Percentiles rank a stretch among this genome's conserved stretches.
Evolutionary conservation across 1,140 invertebrate species (phyloP).

Genomic region (Phymastichus coffea): DNA sequence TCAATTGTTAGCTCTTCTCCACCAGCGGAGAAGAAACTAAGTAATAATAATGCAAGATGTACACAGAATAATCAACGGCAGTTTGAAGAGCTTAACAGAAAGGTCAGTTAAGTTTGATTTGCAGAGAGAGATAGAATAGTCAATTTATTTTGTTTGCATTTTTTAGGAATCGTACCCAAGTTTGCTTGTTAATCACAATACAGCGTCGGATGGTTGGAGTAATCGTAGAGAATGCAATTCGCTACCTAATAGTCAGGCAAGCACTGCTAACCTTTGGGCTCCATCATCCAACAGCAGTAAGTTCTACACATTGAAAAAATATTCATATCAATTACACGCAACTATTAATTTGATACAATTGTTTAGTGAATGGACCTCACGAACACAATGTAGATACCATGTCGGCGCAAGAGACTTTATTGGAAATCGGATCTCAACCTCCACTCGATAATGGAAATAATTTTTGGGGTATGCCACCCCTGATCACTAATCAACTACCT

Average conservation of each 20-base stretch:
- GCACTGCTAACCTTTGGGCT: slow-evolving; percentile 44
- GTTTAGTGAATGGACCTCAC: slow-evolving; percentile 30
- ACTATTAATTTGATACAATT: too few relatives aligned
- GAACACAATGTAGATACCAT: slow-evolving; percentile 41
- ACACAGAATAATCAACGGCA: slow-evolving; percentile 43
- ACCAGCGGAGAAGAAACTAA: slow-evolving; percentile 42
- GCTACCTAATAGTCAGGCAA: slow-evolving; percentile 40
- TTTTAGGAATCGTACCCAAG: slow-evolving; percentile 19
- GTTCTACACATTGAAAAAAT: too few relatives aligned
- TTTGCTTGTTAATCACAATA: slow-evolving; percentile 44
- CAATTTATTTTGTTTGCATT: background rate
- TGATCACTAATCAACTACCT: slow-evolving; percentile 34
- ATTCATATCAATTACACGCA: too few relatives aligned
- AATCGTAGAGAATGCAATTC: slow-evolving; percentile 44
- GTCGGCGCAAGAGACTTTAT: slow-evolving; percentile 42
- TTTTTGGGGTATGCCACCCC: slow-evolving; percentile 41
- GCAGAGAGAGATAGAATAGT: slow-evolving; percentile 8
- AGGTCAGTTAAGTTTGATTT: slow-evolving; percentile 36
- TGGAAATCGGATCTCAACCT: slow-evolving; percentile 43
- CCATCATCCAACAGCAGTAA: slow-evolving; percentile 35
- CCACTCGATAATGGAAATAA: slow-evolving; percentile 37
- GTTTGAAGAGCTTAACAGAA: slow-evolving; percentile 48
- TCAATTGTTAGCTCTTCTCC: slow-evolving; percentile 34
- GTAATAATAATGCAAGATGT: slow-evolving; percentile 36
- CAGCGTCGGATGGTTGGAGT: slow-evolving; percentile 35